Evolutionary conservation across 2,888 invertebrate genomes (phyloP), one percentile per base, ranked within the genome.

Genomic region (Nemoura dubitans): DNA sequence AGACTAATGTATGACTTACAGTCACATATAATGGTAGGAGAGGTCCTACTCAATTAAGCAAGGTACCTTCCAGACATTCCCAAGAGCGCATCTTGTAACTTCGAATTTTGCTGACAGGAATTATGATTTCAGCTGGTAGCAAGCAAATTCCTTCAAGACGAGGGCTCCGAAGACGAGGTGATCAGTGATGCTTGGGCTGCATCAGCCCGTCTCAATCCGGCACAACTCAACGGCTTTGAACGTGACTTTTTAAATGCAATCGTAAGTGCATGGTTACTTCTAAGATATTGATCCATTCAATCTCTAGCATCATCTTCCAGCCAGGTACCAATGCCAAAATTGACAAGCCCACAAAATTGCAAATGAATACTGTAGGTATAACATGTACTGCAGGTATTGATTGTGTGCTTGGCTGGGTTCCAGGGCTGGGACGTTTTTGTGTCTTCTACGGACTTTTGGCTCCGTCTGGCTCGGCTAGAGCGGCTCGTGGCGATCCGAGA

Each of bases 131-230:
- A 98, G 98, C 96, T 99, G 96, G 96, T 99, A 89, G 98, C 99
- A 86, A 98, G 97, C 90, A 99, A 99, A 93, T 98, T 97, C 92
- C 93, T 98, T 89, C 97, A 98, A 92, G 98, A 98, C 90, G 96
- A 97, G 90, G 98, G 98, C 77, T 97, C 97, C 90, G 96, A 97
- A 88, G 98, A 98, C 90, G 97, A 98, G 91, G 97, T 97, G 88
- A 95, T 96, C 90, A 95, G 98, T 90, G 95, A 96, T 87, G 98
- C 98, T 92, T 99, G 99, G 98, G 98, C 99, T 21, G 94, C 94
- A 88, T 96, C 97, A 78, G 97, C 96, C 21, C 95, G 96, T 87
- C 93, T 98, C 89, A 93, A 94, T 87, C 93, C 95, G 29, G 93
- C 94, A 87, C 93, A 95, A 89, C 93, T 99, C 86, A 97, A 97